Conservation (phyloP, 1,140 invertebrate genomes). For the Saccostrea echinata region DNA sequence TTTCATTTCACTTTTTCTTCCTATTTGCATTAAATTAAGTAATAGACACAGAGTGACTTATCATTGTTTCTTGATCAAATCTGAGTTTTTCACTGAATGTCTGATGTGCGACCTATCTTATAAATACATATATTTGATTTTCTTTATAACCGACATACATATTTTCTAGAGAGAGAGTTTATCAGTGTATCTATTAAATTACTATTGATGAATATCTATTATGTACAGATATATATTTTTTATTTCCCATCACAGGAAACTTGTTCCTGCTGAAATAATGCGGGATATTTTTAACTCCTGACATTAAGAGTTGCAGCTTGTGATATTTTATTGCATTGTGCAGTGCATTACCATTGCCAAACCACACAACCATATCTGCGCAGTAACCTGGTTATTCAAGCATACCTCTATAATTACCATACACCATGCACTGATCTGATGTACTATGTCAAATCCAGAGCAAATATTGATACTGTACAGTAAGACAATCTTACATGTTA, state of each 20-base stretch:
- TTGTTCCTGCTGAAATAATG: too few relatives aligned
- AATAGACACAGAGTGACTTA: too few relatives aligned
- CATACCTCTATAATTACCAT: background rate
- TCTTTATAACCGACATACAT: background rate
- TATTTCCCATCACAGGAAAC: too few relatives aligned
- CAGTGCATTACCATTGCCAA: background rate
- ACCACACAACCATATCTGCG: background rate
- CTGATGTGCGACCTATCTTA: background rate
- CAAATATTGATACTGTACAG: constrained; percentile 21
- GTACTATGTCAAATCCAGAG: background rate
- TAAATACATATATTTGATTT: background rate
- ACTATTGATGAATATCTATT: background rate
- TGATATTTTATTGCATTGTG: constrained; percentile 21
- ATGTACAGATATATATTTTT: too few relatives aligned
- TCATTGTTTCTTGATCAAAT: too few relatives aligned
- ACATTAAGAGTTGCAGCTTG: background rate
- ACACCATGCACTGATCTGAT: background rate
- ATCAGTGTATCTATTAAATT: background rate
- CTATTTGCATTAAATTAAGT: too few relatives aligned
- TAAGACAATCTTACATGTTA: background rate
- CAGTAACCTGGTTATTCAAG: constrained; percentile 7
- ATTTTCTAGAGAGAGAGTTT: background rate
- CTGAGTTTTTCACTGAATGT: too few relatives aligned
- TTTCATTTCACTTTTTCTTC: too few relatives aligned
- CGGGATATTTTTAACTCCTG: background rate